These are phyloP conservation scores for Poicephalus gulielmi DNA, from an alignment of 2,113 vertebrate genomes.

Conservation along the genomic window DNA sequence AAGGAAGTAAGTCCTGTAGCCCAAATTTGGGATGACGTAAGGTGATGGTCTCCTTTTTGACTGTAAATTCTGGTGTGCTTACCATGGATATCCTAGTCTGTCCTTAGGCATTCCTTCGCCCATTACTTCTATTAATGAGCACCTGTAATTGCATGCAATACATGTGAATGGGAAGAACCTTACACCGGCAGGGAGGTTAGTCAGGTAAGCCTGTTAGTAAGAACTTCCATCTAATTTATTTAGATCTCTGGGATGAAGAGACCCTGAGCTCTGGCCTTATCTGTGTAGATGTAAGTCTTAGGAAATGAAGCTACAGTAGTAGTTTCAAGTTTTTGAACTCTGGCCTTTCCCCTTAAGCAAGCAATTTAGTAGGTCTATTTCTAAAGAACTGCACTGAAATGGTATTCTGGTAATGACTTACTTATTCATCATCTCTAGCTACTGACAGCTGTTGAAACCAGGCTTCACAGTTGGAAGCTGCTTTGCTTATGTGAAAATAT, in stretches of 20 bases:
- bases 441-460: neutral
- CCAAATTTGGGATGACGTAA: neutral
- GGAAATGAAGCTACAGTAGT: neutral
- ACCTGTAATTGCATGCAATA: neutral
- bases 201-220: constrained; percentile 34
- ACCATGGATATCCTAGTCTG: neutral
- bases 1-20: neutral
- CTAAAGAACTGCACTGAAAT: neutral
- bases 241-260: neutral
- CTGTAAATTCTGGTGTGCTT: neutral
- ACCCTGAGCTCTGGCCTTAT: neutral
- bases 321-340: neutral
- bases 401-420: neutral
- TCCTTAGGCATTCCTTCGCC: neutral
- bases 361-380: neutral
- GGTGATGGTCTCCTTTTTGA: neutral
- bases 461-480: neutral
- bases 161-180: neutral
- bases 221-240: constrained; percentile 22
- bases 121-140: neutral
- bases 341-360: neutral
- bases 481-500: neutral
- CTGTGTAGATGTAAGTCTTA: fast-evolving
- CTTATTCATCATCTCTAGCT: neutral
- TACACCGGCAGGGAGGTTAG: neutral